Conservation (phyloP, 2,797 vertebrate species). For the Coluber constrictor region DNA sequence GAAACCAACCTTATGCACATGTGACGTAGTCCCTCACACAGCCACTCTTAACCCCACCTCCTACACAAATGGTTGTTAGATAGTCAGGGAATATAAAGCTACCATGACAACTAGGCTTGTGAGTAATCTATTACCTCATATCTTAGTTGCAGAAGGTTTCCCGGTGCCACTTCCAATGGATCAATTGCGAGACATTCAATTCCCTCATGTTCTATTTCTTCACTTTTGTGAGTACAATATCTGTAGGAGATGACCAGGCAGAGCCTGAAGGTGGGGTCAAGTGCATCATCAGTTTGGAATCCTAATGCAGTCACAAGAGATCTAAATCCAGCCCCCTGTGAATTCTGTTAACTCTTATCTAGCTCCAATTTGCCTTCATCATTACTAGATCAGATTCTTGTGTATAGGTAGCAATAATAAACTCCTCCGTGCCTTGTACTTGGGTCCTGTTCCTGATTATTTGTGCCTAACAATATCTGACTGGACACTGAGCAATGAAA, state of each 20-base stretch:
- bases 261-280: neutral
- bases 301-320: neutral
- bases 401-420: neutral
- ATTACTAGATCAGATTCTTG: neutral
- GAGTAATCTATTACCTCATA: neutral
- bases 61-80: neutral
- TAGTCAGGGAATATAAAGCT: neutral
- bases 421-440: neutral
- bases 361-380: neutral
- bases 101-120: neutral
- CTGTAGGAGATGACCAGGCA: neutral
- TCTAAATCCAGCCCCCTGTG: neutral
- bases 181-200: neutral
- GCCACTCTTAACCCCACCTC: neutral
- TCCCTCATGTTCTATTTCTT: neutral
- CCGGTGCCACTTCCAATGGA: neutral
- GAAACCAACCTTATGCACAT: neutral
- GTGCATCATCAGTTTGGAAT: neutral
- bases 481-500: neutral
- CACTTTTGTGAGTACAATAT: neutral
- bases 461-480: neutral
- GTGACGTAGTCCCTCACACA: neutral
- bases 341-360: neutral
- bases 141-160: neutral
- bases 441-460: neutral